Base-by-base conservation (phyloP, 2,888 invertebrate genomes). In the Leptogaster cylindrica region DNA sequence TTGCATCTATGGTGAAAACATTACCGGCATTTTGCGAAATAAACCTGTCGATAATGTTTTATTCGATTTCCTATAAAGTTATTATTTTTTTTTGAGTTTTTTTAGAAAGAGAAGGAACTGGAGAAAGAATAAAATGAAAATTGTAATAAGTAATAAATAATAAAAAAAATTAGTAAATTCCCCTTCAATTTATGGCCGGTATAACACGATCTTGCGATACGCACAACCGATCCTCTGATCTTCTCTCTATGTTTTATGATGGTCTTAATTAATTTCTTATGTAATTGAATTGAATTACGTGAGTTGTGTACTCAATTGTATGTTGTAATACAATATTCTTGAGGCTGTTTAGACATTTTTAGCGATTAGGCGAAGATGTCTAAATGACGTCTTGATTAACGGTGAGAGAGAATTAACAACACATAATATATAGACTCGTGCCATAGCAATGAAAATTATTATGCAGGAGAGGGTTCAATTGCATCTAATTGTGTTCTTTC, bases 211-310 rank as follows among this genome's bases (percentile, higher is more conserved):
- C 55, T 55, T 55, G 36, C 23, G 55, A 55, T 55, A 55, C 44
- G 58, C 58, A 41, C 41, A 28, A 61, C 27, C 16, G 61, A 41
- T 8, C 25, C 14, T 51, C 10, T n/a, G 41, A 41, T 44, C 61
- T 61, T 61, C 55, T 36, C 55, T 41, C 44, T 44, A 12, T 28
- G 25, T 10, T 44, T 44, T 61, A 28, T 44, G 44, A n/a, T 16
- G 61, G 44, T 31, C 44, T 61, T 61, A 61, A 61, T 61, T 61
- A 61, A 61, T 61, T 61, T 61, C 61, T 61, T 61, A 61, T 44
- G 61, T 61, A 61, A 61, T 61, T 61, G 55, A 55, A 33, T 55
- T 61, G 41, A 61, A 61, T 61, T 61, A 61, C 61, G 44, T 61
- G 61, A 61, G 44, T 33, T 61, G 61, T 31, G 61, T 61, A 39